These are phyloP conservation scores for Eublepharis macularius DNA, from an alignment of 2,113 vertebrate species.

Conservation along the genomic window DNA sequence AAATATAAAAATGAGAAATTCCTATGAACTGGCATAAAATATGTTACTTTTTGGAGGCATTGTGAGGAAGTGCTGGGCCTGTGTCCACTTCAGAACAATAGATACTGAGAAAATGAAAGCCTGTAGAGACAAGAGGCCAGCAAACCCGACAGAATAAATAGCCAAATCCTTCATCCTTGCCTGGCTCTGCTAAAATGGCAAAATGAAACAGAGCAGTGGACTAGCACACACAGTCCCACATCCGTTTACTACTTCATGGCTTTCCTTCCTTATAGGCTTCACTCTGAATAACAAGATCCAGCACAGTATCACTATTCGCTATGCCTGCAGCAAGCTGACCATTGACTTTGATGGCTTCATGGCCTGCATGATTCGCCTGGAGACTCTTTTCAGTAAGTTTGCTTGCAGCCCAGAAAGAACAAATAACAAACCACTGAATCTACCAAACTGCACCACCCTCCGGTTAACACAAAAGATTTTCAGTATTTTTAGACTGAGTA, in stretches of 20 bases:
- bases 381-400: constrained; percentile 90
- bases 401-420: not conserved
- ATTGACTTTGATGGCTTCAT: constrained; percentile 87
- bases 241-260: not conserved
- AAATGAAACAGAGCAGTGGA: not conserved
- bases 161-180: not conserved
- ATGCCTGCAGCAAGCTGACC: constrained; percentile 73
- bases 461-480: not conserved
- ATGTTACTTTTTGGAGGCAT: constrained; percentile 34
- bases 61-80: constrained; percentile 27
- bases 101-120: constrained; percentile 11
- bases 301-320: constrained; percentile 79
- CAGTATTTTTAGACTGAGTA: not conserved
- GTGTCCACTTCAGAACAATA: constrained; percentile 22
- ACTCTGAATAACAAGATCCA: constrained; percentile 81
- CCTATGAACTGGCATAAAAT: constrained; percentile 47
- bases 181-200: constrained; percentile 5
- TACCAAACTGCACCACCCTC: too few relatives aligned
- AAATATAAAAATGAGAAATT: constrained; percentile 40
- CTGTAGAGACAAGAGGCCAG: not conserved
- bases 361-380: constrained; percentile 84
- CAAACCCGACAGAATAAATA: not conserved
- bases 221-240: not conserved
- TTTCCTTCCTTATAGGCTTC: constrained; percentile 77
- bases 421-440: too few relatives aligned